Conservation (phyloP, 2,113 vertebrate species). For the Mesocricetus auratus region DNA sequence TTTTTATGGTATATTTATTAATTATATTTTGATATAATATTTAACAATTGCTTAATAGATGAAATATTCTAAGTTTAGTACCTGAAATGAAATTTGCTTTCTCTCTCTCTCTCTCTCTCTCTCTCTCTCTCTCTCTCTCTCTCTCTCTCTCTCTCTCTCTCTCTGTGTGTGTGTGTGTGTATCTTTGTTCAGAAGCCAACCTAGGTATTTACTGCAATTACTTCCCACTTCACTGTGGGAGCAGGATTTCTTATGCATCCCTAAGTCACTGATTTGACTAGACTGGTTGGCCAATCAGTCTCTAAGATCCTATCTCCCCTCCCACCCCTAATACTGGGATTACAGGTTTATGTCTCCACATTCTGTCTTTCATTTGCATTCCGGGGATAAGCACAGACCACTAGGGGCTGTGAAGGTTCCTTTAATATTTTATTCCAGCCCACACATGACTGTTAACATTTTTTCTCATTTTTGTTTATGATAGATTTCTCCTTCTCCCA, state of each 20-base stretch:
- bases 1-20: background rate
- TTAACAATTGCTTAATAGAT: background rate
- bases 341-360: background rate
- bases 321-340: too few relatives aligned
- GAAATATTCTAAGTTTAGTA: background rate
- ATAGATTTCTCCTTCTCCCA: background rate
- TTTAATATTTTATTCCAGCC: too few relatives aligned
- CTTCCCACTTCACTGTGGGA: background rate
- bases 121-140: too few relatives aligned
- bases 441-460: background rate
- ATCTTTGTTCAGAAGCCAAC: background rate
- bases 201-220: background rate
- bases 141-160: too few relatives aligned
- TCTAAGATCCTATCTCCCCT: background rate
- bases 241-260: background rate
- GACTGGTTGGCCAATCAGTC: background rate
- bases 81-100: background rate
- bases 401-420: background rate
- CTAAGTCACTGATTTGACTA: background rate
- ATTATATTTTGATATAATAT: background rate
- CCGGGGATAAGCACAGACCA: background rate
- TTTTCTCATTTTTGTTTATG: background rate
- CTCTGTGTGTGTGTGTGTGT: background rate
- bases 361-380: background rate
- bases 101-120: too few relatives aligned